phyloP scores from a whole-genome alignment of 2,113 vertebrate species.

The Anolis carolinensis region DNA sequence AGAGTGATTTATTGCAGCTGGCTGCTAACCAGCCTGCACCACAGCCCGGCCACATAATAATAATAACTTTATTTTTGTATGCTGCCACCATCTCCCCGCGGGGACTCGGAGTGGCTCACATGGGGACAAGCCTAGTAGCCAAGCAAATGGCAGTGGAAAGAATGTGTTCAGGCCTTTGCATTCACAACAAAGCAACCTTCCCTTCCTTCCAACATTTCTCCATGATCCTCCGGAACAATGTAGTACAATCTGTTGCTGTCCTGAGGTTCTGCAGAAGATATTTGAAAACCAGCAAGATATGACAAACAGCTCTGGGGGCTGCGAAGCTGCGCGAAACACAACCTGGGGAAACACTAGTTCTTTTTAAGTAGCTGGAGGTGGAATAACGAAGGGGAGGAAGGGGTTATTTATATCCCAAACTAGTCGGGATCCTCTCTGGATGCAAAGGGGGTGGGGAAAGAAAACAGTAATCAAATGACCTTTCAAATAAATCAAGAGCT shows the following conservation, averaged over 20 bases:
- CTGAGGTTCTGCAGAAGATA: background rate
- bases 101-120: no score
- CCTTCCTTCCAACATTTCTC: background rate
- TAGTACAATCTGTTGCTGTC: background rate
- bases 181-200: background rate
- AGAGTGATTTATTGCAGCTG: no score
- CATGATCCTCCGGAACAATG: background rate
- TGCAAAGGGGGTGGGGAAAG: background rate
- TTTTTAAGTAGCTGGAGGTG: conserved; percentile 3
- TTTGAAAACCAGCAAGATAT: conserved; percentile 24
- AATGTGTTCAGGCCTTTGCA: background rate
- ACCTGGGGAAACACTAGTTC: background rate
- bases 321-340: background rate
- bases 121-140: no score
- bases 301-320: background rate
- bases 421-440: conserved; percentile 20
- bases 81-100: no score
- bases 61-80: no score
- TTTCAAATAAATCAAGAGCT: conserved; percentile 39
- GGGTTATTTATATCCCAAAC: conserved; percentile 17
- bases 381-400: background rate
- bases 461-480: conserved; percentile 13
- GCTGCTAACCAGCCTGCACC: no score
- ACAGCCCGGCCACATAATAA: no score
- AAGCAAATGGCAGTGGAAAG: background rate